Base-by-base conservation (phyloP, 2,113 vertebrate genomes). In the Menidia beryllina region DNA sequence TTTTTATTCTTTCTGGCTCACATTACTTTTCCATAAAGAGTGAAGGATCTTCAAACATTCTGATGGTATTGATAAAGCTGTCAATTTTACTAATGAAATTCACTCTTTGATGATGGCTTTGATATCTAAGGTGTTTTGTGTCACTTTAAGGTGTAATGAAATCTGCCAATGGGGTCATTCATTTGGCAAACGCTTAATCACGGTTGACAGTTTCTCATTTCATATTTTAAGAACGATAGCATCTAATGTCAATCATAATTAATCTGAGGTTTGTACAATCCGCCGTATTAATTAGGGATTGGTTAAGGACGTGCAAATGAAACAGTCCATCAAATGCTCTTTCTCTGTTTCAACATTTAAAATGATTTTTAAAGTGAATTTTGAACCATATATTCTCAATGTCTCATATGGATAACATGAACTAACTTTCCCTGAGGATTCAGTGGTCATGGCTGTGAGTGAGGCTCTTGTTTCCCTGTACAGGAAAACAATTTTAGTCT, bases 161-260 rank as follows among this genome's bases (percentile, higher is more conserved):
- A 45, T 45, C 15, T 19, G 41, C 7, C 34, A 19, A 48, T 60
- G 34, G 13, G 23, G 7, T 63, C n/a, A 43, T 49, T 27, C 23
- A 12, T 15, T n/a, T 7, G 39, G 36, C 34, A 69, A 67, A 48
- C 20, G n/a, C 5, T 24, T 77, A 82, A 89, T 64, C 39, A 25
- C 81, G 64, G 62, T 59, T 56, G 75, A 82, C 66, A 75, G 74
- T 38, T 76, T 5, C 34, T 77, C 30, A 77, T 81, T 83, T 77
- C 69, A 70, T 63, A 62, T 38, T 68, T 78, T 71, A 55, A 77
- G 27, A 53, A 7, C 36, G 26, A 61, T 82, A n/a, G 65, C 52
- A 65, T 55, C 48, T 39, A 24, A 62, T 59, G 78, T 45, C 81
- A 75, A 17, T 84, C 76, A 83, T 70, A 20, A 62, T 79, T 67